Evolutionary conservation across 2,888 invertebrate species (phyloP).

Genomic region (Chaitophorus viminalis): DNA sequence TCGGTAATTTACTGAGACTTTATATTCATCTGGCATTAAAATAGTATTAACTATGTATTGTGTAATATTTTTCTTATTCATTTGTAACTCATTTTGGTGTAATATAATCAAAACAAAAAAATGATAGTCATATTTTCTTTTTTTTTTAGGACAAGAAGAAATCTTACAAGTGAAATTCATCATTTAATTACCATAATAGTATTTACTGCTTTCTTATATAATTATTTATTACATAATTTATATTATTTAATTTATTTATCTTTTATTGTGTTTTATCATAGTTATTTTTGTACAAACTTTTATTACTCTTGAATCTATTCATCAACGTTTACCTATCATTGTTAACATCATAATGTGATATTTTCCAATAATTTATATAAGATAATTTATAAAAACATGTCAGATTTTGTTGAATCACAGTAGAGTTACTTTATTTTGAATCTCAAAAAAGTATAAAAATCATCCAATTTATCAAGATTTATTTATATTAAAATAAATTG

Average conservation of each 20-base stretch:
- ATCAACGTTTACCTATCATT: slow-evolving; percentile 29
- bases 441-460: neutral
- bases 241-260: slow-evolving; percentile 9
- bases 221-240: slow-evolving; percentile 21
- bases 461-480: no score
- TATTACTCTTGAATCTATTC: neutral
- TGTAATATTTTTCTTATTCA: no score
- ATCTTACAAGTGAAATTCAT: slow-evolving; percentile 21
- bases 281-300: slow-evolving; percentile 7
- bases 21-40: no score
- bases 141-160: slow-evolving; percentile 33
- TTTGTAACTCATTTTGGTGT: no score
- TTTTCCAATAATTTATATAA: slow-evolving; percentile 9
- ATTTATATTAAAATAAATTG: neutral
- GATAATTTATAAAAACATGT: neutral
- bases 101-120: no score
- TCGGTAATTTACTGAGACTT: no score
- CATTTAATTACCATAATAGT: neutral
- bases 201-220: neutral
- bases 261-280: neutral
- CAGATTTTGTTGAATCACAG: neutral
- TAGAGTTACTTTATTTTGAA: neutral
- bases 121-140: neutral
- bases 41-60: no score
- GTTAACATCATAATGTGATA: slow-evolving; percentile 51